Conservation (phyloP, 2,113 vertebrate species). For the Nibea coibor region DNA sequence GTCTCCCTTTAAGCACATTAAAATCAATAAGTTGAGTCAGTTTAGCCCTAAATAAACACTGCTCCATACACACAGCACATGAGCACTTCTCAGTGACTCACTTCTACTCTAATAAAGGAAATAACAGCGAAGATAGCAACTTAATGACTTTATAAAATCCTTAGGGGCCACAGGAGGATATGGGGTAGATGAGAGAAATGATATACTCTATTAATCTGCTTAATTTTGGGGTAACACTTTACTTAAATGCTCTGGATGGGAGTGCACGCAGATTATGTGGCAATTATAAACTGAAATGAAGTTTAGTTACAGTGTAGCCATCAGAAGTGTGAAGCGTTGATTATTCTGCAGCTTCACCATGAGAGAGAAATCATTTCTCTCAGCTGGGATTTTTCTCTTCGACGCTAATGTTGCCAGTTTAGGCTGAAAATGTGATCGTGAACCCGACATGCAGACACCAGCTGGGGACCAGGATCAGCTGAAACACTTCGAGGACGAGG, state of each 20-base stretch:
- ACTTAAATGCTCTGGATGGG: background rate
- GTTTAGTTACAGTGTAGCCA: background rate
- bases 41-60: constrained; percentile 43
- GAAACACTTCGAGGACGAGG: too few relatives aligned
- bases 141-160: constrained; percentile 45
- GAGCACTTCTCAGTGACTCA: constrained; percentile 3
- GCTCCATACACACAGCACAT: constrained; percentile 7
- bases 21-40: constrained; percentile 46
- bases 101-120: constrained; percentile 27
- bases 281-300: constrained; percentile 2
- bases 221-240: constrained; percentile 17
- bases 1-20: background rate
- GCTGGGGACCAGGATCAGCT: too few relatives aligned
- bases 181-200: constrained; percentile 19
- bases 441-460: too few relatives aligned
- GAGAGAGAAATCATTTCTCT: background rate
- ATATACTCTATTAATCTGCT: constrained; percentile 43
- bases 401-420: background rate
- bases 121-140: constrained; percentile 9
- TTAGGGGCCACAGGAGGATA: constrained; percentile 14
- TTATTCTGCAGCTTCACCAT: background rate
- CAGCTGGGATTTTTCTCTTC: background rate
- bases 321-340: background rate
- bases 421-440: background rate
- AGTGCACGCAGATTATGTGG: constrained; percentile 11